Evolutionary conservation across 2,888 invertebrate species (phyloP).

Genomic region (Dryobota labecula): DNA sequence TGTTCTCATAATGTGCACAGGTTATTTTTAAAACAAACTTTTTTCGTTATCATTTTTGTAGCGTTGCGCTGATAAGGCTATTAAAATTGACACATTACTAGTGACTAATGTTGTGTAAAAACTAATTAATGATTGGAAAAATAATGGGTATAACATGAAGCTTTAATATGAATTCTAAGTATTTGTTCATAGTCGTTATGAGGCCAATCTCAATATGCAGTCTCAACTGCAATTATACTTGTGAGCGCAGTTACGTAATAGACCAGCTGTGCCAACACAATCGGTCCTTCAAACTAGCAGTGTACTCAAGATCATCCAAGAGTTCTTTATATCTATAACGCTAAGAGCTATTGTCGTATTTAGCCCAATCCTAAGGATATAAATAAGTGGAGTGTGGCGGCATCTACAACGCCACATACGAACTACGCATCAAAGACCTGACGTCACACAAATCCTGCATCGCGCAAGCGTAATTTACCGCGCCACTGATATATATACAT

Average conservation of each 20-base stretch:
- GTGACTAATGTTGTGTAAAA: slow-evolving; percentile 9
- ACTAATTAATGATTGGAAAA: slow-evolving; percentile 11
- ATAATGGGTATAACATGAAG: slow-evolving; percentile 13
- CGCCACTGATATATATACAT: no score
- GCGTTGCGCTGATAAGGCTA: slow-evolving; percentile 31
- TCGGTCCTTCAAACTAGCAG: slow-evolving; percentile 5
- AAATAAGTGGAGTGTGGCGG: no score
- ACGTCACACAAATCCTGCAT: no score
- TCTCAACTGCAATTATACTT: slow-evolving; percentile 10
- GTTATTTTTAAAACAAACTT: slow-evolving; percentile 29
- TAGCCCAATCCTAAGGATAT: background rate
- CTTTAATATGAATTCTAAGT: slow-evolving; percentile 16
- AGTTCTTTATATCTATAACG: background rate
- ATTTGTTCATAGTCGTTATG: background rate
- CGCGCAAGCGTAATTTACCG: no score
- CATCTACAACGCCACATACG: no score
- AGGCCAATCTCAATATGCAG: slow-evolving; percentile 10
- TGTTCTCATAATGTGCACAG: slow-evolving; percentile 2
- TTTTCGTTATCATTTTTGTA: slow-evolving; percentile 37
- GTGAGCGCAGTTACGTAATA: slow-evolving; percentile 18
- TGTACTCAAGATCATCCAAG: background rate
- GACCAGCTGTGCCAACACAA: background rate
- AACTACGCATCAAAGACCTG: no score
- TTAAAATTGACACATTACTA: slow-evolving; percentile 21
- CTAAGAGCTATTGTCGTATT: background rate